phyloP scores from a whole-genome alignment of 2,113 vertebrate genomes.

The Solenodon paradoxus region DNA sequence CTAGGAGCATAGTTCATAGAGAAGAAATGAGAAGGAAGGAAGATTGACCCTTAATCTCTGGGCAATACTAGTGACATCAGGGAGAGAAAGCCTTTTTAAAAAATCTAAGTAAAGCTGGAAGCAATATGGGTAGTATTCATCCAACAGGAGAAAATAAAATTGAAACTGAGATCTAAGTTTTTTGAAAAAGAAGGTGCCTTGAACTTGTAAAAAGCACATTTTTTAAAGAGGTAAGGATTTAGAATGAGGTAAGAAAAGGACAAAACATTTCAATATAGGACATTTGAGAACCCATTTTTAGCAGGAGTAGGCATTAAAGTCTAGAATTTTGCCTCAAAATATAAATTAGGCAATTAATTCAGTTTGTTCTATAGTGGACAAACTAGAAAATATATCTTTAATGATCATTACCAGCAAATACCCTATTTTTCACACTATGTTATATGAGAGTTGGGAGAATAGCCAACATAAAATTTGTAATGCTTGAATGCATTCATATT shows the following conservation, averaged over 20 bases:
- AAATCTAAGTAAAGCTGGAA: not conserved
- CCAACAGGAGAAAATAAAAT: not conserved
- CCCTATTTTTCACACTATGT: not conserved
- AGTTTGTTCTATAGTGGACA: not conserved
- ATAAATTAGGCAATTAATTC: not conserved
- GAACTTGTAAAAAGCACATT: not conserved
- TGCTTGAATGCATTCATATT: not conserved
- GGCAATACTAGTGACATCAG: not conserved
- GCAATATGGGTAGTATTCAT: not conserved
- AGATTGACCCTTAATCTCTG: not conserved
- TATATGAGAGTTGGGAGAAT: not conserved
- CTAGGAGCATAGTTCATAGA: not conserved
- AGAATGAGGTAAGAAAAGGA: not conserved
- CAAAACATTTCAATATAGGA: not conserved
- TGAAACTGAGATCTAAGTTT: not conserved
- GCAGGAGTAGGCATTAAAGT: not conserved
- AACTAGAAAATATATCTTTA: slow-evolving; percentile 1
- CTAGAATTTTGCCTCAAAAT: not conserved
- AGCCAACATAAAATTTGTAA: not conserved
- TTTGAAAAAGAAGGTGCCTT: not conserved
- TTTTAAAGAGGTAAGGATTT: not conserved
- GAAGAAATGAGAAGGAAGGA: not conserved
- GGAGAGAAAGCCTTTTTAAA: not conserved
- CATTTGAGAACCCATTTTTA: not conserved
- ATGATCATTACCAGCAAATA: not conserved